Percentiles rank a stretch among this genome's conserved stretches.
phyloP scores from a whole-genome alignment of 2,113 vertebrate species.

The Tringa solitaria region DNA sequence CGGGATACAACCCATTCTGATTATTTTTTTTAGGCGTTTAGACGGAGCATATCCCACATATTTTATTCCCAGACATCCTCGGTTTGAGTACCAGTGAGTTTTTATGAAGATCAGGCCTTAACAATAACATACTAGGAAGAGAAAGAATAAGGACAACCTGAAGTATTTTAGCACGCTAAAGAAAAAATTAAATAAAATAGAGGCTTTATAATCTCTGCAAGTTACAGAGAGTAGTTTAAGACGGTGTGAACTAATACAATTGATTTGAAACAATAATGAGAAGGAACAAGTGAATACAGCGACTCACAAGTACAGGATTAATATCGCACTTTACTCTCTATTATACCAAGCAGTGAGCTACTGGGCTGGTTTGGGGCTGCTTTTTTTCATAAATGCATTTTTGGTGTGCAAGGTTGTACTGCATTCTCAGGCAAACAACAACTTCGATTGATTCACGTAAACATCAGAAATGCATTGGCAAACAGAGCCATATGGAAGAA shows the following conservation, averaged over 20 bases:
- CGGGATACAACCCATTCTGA: background rate
- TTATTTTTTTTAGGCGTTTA: background rate
- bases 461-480: slow-evolving; percentile 52
- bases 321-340: background rate
- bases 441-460: slow-evolving; percentile 41
- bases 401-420: background rate
- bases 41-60: background rate
- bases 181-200: background rate
- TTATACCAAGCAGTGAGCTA: background rate
- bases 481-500: slow-evolving; percentile 66
- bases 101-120: background rate
- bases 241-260: background rate
- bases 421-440: background rate
- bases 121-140: background rate
- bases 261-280: background rate
- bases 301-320: background rate
- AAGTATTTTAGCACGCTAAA: background rate
- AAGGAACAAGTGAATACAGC: background rate
- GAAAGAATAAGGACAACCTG: background rate
- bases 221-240: background rate
- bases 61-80: background rate
- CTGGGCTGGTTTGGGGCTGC: background rate
- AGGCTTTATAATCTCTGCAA: background rate
- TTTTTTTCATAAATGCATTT: background rate
- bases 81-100: background rate